phyloP scores from a whole-genome alignment of 2,888 invertebrate genomes.

The Scaptomyza polygonia region DNA sequence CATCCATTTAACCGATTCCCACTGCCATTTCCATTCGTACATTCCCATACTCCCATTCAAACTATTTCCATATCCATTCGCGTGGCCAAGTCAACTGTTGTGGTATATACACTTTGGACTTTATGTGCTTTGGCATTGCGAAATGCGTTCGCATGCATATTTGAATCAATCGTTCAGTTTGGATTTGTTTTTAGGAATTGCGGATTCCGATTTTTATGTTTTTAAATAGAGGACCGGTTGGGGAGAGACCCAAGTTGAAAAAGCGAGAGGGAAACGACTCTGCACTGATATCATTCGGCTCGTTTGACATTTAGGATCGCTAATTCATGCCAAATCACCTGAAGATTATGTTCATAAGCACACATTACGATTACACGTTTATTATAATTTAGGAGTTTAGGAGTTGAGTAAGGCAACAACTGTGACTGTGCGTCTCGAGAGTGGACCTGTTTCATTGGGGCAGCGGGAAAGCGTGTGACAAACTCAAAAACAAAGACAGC shows the following conservation, averaged over 20 bases:
- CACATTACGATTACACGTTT: constrained; percentile 83
- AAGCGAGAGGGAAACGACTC: constrained; percentile 7
- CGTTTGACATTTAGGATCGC: constrained; percentile 80
- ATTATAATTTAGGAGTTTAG: constrained; percentile 81
- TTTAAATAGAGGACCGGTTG: constrained; percentile 55
- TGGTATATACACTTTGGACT: constrained; percentile 67
- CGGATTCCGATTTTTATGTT: constrained; percentile 57
- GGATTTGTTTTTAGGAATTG: constrained; percentile 30
- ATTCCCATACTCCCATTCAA: constrained; percentile 21
- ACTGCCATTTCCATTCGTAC: constrained; percentile 15
- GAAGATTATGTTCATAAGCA: constrained; percentile 80
- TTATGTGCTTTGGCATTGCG: constrained; percentile 68
- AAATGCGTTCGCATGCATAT: constrained; percentile 76
- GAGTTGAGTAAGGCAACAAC: constrained; percentile 7
- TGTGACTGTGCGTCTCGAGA: background rate
- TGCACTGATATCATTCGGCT: constrained; percentile 62
- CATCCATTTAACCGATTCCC: constrained; percentile 42
- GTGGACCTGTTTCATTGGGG: constrained; percentile 23
- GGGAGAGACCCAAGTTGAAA: background rate
- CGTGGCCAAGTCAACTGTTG: constrained; percentile 39
- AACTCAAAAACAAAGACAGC: constrained; percentile 3
- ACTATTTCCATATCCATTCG: constrained; percentile 24
- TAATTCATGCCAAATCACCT: constrained; percentile 81
- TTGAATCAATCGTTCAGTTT: constrained; percentile 71
- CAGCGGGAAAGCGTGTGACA: constrained; percentile 53